Evolutionary conservation across 2,888 invertebrate genomes (phyloP).

Genomic region (Lamproptera curius): DNA sequence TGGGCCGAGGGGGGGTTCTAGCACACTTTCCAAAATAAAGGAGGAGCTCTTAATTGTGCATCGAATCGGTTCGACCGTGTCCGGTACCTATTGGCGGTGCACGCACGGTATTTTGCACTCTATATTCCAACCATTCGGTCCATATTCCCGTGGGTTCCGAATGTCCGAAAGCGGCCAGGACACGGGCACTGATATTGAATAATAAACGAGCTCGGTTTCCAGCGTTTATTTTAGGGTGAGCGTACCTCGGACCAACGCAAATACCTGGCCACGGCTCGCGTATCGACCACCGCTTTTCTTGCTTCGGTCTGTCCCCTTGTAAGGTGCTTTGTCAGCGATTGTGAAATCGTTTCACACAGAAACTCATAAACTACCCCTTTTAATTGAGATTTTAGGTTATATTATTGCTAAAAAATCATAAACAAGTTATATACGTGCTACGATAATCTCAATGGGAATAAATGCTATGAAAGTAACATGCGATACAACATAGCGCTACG

Average conservation of each 20-base stretch:
- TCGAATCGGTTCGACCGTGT: conserved; percentile 29
- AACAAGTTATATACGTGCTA: no score
- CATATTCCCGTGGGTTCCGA: not conserved
- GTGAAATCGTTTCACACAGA: no score
- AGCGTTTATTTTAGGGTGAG: conserved; percentile 21
- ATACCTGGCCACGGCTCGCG: conserved; percentile 5
- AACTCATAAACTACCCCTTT: no score
- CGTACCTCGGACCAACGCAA: conserved; percentile 18
- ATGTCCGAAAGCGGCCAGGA: conserved; percentile 1
- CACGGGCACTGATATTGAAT: conserved; percentile 18
- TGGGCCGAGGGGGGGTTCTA: no score
- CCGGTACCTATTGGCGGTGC: conserved; percentile 12
- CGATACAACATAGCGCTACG: no score
- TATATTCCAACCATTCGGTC: conserved; percentile 2
- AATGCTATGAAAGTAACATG: no score
- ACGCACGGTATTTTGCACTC: conserved; percentile 6
- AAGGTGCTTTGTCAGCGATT: no score
- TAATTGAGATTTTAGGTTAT: no score
- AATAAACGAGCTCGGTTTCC: conserved; percentile 22
- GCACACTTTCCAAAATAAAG: conserved; percentile 62
- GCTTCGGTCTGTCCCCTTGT: no score
- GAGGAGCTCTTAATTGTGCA: conserved; percentile 58
- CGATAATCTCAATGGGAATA: no score
- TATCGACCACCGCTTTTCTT: conserved; percentile 23
- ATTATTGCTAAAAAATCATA: no score